Base-by-base conservation (phyloP, 2,888 invertebrate species). In the Notodonta dromedarius region DNA sequence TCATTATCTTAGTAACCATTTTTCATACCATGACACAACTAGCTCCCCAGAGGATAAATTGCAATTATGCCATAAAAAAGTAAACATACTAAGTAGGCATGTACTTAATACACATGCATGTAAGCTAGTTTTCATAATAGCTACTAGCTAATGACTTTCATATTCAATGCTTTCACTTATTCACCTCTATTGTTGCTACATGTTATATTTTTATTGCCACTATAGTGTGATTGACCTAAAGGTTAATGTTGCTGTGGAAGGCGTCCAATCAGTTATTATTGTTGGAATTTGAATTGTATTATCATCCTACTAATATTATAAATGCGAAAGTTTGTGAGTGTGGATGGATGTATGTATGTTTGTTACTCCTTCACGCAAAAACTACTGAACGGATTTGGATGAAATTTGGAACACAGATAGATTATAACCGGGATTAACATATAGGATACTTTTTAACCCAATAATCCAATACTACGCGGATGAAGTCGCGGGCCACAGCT, bases 91-190 rank as follows among this genome's bases (percentile, higher is more conserved):
- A n/a, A 14, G 48, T 16, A 16, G 16, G 9, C 3, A 48, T 6
- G 5, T 48, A 14, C 14, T 44, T 14, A 14, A 14, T 48, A 16
- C 46, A 46, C 50, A 40, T 57, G 57, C 53, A 59, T 52, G 35
- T 61, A 62, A 58, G 60, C 55, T 67, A 62, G 58, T 66, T 74
- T 69, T 65, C 65, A 70, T 68, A 71, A 73, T 74, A 67, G 50
- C 60, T 65, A 7, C 46, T 55, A 63, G 57, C 56, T 69, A 67
- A 72, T 72, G 64, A 60, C 67, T 69, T 69, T 63, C 59, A 55
- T 57, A 64, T 51, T 67, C 32, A 44, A 59, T 57, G 63, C 71
- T 71, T 71, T 71, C 70, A 58, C 70, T 70, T 13, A 60, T 42
- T 46, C 64, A 62, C 71, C 61, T 13, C 71, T 50, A 51, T 50